These are phyloP conservation scores for Neodiprion lecontei DNA, from an alignment of 1,140 invertebrate genomes.

Conservation along the genomic window DNA sequence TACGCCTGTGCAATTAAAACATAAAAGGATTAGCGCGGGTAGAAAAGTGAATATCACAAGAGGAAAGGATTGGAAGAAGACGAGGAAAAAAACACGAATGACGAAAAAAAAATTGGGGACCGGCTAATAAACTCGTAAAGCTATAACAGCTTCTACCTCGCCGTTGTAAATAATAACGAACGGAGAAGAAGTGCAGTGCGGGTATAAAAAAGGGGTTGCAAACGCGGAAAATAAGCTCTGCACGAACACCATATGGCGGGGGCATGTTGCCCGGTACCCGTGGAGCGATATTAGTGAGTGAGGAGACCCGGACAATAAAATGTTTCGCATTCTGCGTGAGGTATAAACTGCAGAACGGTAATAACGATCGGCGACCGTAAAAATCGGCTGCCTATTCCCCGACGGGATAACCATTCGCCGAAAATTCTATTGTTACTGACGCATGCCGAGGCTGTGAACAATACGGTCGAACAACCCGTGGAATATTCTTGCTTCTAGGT, in stretches of 20 bases:
- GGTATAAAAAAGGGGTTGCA: background rate
- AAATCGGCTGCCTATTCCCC: background rate
- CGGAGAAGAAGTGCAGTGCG: background rate
- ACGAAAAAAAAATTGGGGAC: background rate
- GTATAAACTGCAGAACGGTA: background rate
- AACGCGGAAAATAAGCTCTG: background rate
- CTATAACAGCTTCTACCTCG: background rate
- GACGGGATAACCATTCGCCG: background rate
- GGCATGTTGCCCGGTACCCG: background rate
- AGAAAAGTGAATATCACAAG: too few species aligned
- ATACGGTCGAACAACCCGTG: background rate
- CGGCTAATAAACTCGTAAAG: constrained; percentile 1
- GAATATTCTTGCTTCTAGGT: background rate
- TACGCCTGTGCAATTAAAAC: background rate
- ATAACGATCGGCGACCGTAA: constrained; percentile 3
- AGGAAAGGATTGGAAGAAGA: too few species aligned
- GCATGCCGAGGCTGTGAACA: background rate
- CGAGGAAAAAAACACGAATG: background rate
- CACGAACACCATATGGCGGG: background rate
- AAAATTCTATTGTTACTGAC: background rate
- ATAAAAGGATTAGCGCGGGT: constrained; percentile 1
- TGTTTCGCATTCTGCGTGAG: background rate
- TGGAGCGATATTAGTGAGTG: background rate
- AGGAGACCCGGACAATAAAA: background rate
- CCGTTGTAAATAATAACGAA: background rate